These are phyloP conservation scores for Otolemur garnettii DNA, from an alignment of 2,113 vertebrate species.

Conservation along the genomic window DNA sequence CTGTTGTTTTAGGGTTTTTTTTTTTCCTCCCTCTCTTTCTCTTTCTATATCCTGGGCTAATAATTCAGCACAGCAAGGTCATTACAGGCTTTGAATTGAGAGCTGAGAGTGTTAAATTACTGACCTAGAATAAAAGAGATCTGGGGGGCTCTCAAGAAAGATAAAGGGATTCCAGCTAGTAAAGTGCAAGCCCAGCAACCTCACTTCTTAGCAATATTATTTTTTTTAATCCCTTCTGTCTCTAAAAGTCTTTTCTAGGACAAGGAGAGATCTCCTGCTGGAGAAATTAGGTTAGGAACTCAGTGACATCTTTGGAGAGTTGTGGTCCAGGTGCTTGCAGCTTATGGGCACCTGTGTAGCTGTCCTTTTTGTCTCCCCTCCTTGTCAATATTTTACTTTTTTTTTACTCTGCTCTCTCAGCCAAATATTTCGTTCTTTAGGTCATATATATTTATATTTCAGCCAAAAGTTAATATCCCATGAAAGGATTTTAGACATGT, in stretches of 20 bases:
- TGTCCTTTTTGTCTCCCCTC: not conserved
- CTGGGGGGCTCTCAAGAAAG: slow-evolving; percentile 81
- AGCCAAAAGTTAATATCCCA: not conserved
- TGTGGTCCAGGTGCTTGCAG: not conserved
- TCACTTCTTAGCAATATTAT: slow-evolving; percentile 81
- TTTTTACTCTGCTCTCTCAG: not conserved
- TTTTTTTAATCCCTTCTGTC: slow-evolving; percentile 83
- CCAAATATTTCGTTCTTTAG: slow-evolving; percentile 31
- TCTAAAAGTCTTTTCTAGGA: slow-evolving; percentile 80
- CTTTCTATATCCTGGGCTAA: slow-evolving; percentile 82
- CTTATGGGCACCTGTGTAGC: not conserved
- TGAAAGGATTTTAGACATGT: slow-evolving; percentile 7
- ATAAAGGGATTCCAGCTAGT: slow-evolving; percentile 84
- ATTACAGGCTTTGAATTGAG: slow-evolving; percentile 87
- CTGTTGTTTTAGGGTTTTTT: slow-evolving; percentile 86
- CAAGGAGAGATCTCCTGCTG: slow-evolving; percentile 72
- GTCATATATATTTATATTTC: slow-evolving; percentile 14
- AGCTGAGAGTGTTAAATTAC: slow-evolving; percentile 89
- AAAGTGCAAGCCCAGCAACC: slow-evolving; percentile 83
- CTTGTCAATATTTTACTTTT: not conserved
- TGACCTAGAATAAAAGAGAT: slow-evolving; percentile 85
- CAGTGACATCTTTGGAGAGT: slow-evolving; percentile 36
- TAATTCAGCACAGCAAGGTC: slow-evolving; percentile 85
- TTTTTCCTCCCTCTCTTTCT: slow-evolving; percentile 26
- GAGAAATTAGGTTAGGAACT: slow-evolving; percentile 75